Evolutionary conservation across 2,888 invertebrate species (phyloP), one percentile per base, ranked within the genome.

Genomic region (Polylopha cassiicola): DNA sequence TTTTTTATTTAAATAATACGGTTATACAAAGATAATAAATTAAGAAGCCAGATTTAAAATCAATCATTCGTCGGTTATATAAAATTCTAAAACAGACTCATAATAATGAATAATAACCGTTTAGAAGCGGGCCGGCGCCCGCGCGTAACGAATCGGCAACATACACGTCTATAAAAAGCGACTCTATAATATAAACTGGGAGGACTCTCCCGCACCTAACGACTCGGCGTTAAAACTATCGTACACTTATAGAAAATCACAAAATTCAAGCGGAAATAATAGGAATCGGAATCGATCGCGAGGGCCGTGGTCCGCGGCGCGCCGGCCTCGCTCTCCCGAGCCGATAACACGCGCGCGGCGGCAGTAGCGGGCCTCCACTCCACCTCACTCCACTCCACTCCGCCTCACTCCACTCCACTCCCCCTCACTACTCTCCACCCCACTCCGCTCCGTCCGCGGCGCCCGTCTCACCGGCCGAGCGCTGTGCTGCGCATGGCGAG

Each of bases 241-340:
- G 33, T 81, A 84, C 84, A 82, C 81, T 81, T 82, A 82, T 71
- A 77, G 75, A 79, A 80, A 81, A 84, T 84, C 82, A 84, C 82
- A 82, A 82, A 84, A 81, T 82, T 79, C 76, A 85, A 84, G 84
- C 82, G 76, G 80, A 82, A 84, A 81, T 77, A 74, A 79, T 80
- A 81, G 80, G 80, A 80, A 81, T 79, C 71, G 63, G 55, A 54
- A 56, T 59, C 54, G 48, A 43, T 38, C 36, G 27, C 38, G 20
- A 26, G 27, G 9, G 22, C 26, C 7, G 11, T 11, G 26, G 3
- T 23, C 38, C 46, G 29, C 37, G 45, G 34, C 37, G 44, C 15
- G 33, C 27, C 39, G 23, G 9, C 20, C 53, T 16, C n/a, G n/a
- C n/a, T n/a, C n/a, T n/a, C n/a, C n/a, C n/a, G n/a, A n/a, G n/a